phyloP scores from a whole-genome alignment of 2,113 vertebrate genomes.

The Cercopithecus mona region DNA sequence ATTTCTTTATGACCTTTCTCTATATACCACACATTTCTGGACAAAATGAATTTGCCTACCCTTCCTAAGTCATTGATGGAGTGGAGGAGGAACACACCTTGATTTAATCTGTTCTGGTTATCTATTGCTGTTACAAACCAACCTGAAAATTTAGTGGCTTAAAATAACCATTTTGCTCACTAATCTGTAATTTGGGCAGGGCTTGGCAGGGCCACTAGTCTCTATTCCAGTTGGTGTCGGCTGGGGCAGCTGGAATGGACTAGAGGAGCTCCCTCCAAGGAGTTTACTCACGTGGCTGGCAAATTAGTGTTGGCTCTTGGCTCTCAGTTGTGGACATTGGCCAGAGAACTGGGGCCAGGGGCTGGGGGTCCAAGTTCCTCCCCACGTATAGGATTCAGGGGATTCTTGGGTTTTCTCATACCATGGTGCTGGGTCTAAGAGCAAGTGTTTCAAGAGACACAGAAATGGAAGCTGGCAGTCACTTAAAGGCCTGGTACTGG shows the following conservation, averaged over 20 bases:
- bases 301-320: not conserved
- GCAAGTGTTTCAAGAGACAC: constrained; percentile 15
- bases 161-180: not conserved
- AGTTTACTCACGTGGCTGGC: not conserved
- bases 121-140: not conserved
- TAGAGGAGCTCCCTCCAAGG: not conserved
- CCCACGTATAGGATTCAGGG: not conserved
- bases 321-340: not conserved
- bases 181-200: not conserved
- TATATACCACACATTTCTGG: not conserved
- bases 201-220: not conserved
- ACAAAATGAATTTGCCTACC: not conserved
- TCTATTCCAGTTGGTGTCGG: not conserved
- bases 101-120: constrained; percentile 20
- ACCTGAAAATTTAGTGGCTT: not conserved
- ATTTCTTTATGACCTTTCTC: not conserved
- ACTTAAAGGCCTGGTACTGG: not conserved
- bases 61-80: not conserved
- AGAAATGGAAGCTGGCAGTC: constrained; percentile 12
- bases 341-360: not conserved
- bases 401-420: not conserved
- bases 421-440: not conserved
- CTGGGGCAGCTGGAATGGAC: not conserved
- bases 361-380: not conserved
- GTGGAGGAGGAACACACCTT: not conserved